Evolutionary conservation across 2,888 invertebrate species (phyloP), one percentile per base, ranked within the genome.

Genomic region (Psococerastis gibbosa): DNA sequence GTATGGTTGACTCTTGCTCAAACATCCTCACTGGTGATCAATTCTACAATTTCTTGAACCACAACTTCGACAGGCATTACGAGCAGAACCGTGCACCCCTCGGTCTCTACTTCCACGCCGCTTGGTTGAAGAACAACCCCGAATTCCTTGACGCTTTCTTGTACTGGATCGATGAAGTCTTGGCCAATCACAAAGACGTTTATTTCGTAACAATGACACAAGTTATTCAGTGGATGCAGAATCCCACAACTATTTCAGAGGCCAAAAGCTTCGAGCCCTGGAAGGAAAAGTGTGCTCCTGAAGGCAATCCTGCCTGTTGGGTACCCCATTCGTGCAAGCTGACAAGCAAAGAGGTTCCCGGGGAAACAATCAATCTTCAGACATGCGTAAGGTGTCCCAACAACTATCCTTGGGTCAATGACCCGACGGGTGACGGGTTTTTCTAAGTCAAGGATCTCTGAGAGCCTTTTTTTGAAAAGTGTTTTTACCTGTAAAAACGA

Each of bases 141-240:
- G 89, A 91, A 62, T 88, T 76, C 61, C 67, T 89, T 50, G 89
- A 89, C 57, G 88, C 88, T 43, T 89, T 91, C 74, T 67, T 88
- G 16, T 87, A 80, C 60, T 91, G 89, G 89, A 78, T 91, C 56
- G 89, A 91, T 59, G 89, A 91, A 64, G 72, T 85, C 47, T 65
- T 85, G 31, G 67, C 73, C 52, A 81, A 78, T 51, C 84, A 85
- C 67, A 83, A 82, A 52, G 91, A 91, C 58, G 89, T 89, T 8
- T 91, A 85, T 65, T 91, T 91, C 60, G 84, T 85, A 13, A 91
- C 89, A 47, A 89, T 88, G 88, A 89, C 89, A n/a, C 85, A 87
- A 61, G 88, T 88, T 5, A 88, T 91, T 53, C 89, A 89, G 59
- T 91, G 91, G 91, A 85, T 91, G 57, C 91, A 91, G 59, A 87